Base-by-base conservation (phyloP, 2,888 invertebrate species). In the Diarsia brunnea region DNA sequence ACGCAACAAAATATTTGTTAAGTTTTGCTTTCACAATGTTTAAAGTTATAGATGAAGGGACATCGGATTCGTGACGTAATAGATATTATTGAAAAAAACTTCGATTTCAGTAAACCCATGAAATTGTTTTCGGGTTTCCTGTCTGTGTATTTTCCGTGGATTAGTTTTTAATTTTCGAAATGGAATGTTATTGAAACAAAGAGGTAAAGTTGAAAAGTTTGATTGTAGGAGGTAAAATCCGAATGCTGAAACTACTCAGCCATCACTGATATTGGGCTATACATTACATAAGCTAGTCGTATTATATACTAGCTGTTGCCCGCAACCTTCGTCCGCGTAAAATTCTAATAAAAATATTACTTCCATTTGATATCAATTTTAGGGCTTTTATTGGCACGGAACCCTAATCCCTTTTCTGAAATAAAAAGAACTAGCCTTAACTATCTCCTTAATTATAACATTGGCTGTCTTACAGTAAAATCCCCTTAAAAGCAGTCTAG, bases 71-170 rank as follows among this genome's bases (percentile, higher is more conserved):
- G 14, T 61, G 21, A 51, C 31, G 21, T 21, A 51, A 61, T 24
- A 10, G 0, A 49, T 49, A 65, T 24, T 16, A n/a, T 77, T 75
- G 12, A 68, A 60, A 27, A 27, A 60, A 43, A 47, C 3, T 19
- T 78, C 10, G 12, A 75, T 69, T 77, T 75, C 43, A 45, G 12
- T 58, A 31, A 58, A 31, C 11, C 55, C 67, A 58, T 67, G 68
- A 68, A 58, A 58, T 67, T 47, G 19, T 58, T 75, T 75, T 58
- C 1, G 11, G 55, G n/a, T 58, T 49, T 49, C 5, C 8, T 53
- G 55, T n/a, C 7, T 70, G 8, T 14, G 27, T 31, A 43, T 45
- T 71, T 51, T 10, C 0, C 8, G 19, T 47, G 47, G 14, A 1
- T 24, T 38, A 5, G 4, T 24, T 16, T 69, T 47, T 47, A 0